phyloP scores from a whole-genome alignment of 2,888 invertebrate species.

The Xylophagus ater region DNA sequence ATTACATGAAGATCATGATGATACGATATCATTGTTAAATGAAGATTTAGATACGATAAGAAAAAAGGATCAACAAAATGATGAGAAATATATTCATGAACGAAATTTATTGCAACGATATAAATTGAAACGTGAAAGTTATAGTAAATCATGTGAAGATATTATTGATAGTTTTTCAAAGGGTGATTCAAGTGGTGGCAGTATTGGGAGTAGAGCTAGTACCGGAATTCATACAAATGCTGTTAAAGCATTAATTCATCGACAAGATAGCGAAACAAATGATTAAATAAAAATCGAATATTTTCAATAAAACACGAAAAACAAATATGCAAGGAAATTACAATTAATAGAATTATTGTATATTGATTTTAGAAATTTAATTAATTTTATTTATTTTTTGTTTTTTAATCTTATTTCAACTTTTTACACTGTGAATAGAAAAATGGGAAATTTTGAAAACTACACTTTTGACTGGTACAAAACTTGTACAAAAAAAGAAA shows the following conservation, averaged over 20 bases:
- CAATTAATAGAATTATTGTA: no score
- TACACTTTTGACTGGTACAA: no score
- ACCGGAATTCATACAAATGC: conserved; percentile 1
- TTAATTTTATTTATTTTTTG: not conserved
- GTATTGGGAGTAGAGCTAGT: not conserved
- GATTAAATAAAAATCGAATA: conserved; percentile 11
- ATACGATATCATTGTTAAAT: conserved; percentile 12
- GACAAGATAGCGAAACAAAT: conserved; percentile 14
- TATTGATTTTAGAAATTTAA: no score
- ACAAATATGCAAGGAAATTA: no score
- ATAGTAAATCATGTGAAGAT: conserved; percentile 18
- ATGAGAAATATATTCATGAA: conserved; percentile 15
- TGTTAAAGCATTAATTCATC: conserved; percentile 14
- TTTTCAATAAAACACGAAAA: no score
- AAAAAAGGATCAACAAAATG: conserved; percentile 4
- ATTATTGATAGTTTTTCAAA: conserved; percentile 11
- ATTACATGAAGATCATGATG: conserved; percentile 11
- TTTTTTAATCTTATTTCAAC: no score
- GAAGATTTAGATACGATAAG: conserved; percentile 8
- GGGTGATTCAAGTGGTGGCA: no score
- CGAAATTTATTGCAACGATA: conserved; percentile 13
- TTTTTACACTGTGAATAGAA: no score
- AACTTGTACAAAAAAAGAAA: no score
- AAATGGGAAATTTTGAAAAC: no score
- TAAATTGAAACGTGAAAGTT: conserved; percentile 18